Percentiles rank a stretch among this genome's conserved stretches.
Evolutionary conservation across 1,140 invertebrate genomes (phyloP).

Genomic region (Bombus affinis): DNA sequence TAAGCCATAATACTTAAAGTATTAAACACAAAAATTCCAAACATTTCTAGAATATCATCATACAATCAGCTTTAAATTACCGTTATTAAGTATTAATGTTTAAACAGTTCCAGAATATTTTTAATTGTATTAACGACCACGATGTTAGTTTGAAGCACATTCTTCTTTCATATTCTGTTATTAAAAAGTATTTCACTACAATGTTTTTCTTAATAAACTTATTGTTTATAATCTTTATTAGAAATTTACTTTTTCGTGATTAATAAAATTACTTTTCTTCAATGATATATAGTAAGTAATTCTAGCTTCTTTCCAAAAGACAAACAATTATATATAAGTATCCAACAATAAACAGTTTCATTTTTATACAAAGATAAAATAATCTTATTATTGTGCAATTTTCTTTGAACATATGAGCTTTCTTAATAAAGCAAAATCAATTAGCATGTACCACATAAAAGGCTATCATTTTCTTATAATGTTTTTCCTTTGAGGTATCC

Average conservation of each 20-base stretch:
- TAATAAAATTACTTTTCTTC: neutral
- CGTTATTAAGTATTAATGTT: conserved; percentile 1
- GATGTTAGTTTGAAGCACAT: neutral
- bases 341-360: neutral
- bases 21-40: conserved; percentile 48
- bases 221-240: neutral
- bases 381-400: conserved; percentile 30
- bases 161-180: neutral
- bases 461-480: conserved; percentile 18
- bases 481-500: conserved; percentile 44
- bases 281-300: neutral
- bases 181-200: neutral
- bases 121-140: neutral
- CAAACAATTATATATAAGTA: neutral
- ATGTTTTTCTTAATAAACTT: neutral
- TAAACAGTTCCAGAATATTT: conserved; percentile 21
- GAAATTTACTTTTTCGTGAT: neutral
- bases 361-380: conserved; percentile 6
- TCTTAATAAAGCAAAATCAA: conserved; percentile 6
- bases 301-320: neutral
- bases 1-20: conserved; percentile 60
- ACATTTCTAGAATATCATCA: conserved; percentile 40
- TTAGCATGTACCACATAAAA: conserved; percentile 39
- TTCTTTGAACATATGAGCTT: conserved; percentile 21
- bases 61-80: conserved; percentile 37